These are phyloP conservation scores for Leucoma salicis DNA, from an alignment of 2,888 invertebrate genomes.

Conservation along the genomic window DNA sequence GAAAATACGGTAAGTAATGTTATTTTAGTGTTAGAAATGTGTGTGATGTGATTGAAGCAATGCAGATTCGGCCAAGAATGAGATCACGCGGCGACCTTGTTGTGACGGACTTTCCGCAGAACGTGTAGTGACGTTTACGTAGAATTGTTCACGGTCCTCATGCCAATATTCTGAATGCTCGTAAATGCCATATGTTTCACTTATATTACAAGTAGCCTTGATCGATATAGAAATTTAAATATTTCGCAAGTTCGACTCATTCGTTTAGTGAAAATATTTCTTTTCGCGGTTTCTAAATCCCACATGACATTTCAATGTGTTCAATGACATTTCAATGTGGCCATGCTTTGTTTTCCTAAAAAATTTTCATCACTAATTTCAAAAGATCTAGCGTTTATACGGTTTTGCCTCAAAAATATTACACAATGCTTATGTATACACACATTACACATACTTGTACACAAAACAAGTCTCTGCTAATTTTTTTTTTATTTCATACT, in stretches of 20 bases:
- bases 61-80: constrained; percentile 59
- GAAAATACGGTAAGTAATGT: constrained; percentile 85
- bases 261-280: too few species aligned
- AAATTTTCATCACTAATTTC: too few species aligned
- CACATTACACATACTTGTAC: too few species aligned
- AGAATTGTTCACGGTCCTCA: constrained; percentile 47
- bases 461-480: too few species aligned
- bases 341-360: constrained; percentile 28
- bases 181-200: constrained; percentile 44
- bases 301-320: constrained; percentile 28
- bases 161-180: constrained; percentile 32
- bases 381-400: too few species aligned
- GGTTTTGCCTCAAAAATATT: too few species aligned
- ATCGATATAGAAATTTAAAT: not conserved
- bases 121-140: constrained; percentile 55
- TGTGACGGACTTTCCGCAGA: constrained; percentile 59
- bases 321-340: constrained; percentile 29
- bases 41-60: constrained; percentile 23
- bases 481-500: too few species aligned
- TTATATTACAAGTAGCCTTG: constrained; percentile 5
- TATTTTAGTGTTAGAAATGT: constrained; percentile 9
- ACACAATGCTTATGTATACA: too few species aligned
- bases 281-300: constrained; percentile 30
- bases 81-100: constrained; percentile 80
- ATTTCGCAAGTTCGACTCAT: constrained; percentile 14